phyloP scores from a whole-genome alignment of 2,797 vertebrate genomes.

The Syngnathus rostellatus region DNA sequence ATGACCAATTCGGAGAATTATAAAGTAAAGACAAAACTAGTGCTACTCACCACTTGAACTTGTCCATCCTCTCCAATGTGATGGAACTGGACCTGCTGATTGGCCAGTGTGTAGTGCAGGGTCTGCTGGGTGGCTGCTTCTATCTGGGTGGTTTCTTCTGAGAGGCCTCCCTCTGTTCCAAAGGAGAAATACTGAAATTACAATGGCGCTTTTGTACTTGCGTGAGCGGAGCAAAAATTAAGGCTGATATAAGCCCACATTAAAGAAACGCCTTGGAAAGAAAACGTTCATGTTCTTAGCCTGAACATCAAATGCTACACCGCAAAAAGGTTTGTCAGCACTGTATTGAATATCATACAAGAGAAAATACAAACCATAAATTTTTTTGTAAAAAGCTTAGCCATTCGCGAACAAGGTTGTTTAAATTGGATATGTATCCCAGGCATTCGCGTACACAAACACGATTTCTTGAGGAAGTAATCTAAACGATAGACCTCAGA shows the following conservation, averaged over 20 bases:
- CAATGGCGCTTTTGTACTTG: not conserved
- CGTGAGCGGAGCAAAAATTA: conserved; percentile 12
- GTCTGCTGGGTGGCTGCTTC: conserved; percentile 85
- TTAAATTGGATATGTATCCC: conserved; percentile 45
- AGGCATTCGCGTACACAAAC: conserved; percentile 59
- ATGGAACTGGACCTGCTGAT: conserved; percentile 90
- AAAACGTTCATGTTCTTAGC: not conserved
- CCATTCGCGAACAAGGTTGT: conserved; percentile 52
- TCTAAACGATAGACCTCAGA: conserved; percentile 32
- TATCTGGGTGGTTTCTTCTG: conserved; percentile 70
- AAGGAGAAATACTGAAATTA: conserved; percentile 28
- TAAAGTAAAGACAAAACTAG: conserved; percentile 1
- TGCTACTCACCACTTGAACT: conserved; percentile 91
- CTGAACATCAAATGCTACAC: not conserved
- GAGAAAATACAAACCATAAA: not conserved
- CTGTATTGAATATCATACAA: not conserved
- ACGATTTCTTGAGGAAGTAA: conserved; percentile 39
- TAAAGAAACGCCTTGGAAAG: not conserved
- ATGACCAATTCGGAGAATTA: conserved; percentile 2
- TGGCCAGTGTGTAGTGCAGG: conserved; percentile 90
- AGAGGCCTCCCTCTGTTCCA: conserved; percentile 75
- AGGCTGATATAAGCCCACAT: conserved; percentile 6
- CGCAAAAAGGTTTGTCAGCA: not conserved
- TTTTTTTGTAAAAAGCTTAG: conserved; percentile 13
- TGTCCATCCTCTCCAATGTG: conserved; percentile 96